Conservation (phyloP, 2,888 invertebrate genomes). For the Ichneumoninae sp. region DNA sequence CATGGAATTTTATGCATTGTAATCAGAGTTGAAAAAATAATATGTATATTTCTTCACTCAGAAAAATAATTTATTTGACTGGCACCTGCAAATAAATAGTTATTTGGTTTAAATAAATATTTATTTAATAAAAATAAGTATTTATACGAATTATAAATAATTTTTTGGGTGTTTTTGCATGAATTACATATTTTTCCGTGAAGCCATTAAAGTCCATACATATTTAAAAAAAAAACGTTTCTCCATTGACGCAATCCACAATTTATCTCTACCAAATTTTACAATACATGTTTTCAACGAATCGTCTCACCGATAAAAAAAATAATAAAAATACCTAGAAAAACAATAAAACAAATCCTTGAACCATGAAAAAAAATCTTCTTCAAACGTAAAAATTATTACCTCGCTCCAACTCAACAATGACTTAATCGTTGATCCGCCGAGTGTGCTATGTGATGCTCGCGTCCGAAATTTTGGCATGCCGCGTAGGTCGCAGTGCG, state of each 20-base stretch:
- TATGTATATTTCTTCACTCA: no score
- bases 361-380: neutral
- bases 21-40: no score
- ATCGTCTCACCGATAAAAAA: no score
- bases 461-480: neutral
- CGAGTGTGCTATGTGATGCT: neutral
- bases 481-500: neutral
- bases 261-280: neutral
- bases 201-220: no score
- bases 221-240: neutral
- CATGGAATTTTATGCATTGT: no score
- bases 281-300: neutral
- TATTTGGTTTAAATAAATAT: no score
- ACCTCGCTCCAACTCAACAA: neutral
- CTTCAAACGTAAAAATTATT: neutral
- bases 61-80: no score
- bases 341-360: neutral
- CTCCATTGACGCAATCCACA: neutral
- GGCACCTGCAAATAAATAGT: no score
- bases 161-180: no score
- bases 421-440: neutral
- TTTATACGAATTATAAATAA: no score
- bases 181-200: neutral
- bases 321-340: neutral
- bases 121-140: no score